Base-by-base conservation (phyloP, 2,113 vertebrate genomes). In the Scartelaos histophorus region DNA sequence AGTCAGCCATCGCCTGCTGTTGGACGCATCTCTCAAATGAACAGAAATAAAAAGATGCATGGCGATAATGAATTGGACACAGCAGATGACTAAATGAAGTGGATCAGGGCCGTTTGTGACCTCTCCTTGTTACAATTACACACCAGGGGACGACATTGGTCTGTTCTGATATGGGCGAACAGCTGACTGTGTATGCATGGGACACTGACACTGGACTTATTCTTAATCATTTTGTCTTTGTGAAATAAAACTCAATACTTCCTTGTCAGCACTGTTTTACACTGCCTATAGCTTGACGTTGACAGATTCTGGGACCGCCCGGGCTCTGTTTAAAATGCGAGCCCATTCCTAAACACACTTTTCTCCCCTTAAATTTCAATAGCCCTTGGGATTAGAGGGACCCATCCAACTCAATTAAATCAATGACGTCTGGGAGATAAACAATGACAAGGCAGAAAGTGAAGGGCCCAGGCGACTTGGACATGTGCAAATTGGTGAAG, bases 391-490 rank as follows among this genome's bases (percentile, higher is more conserved):
- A 84, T 81, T 75, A 76, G 65, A 76, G 35, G 35, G 68, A 76
- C 68, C 47, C 43, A 45, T 86, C 87, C 73, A 82, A 87, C 64
- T 85, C 78, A 85, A 71, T 85, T 85, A 86, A 86, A 89, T 88
- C 89, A 88, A 75, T 81, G 70, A 62, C 7, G 54, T 85, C 76
- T 57, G 61, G 17, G 67, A 70, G 74, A 84, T 79, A 89, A 85
- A 88, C 76, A 89, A 81, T 85, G 86, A 87, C 80, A 68, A 64
- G 76, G 70, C 61, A 81, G 64, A 75, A 87, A 78, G 56, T 74
- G n/a, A 66, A 72, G 64, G 65, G 61, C n/a, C 22, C n/a, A 11
- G 34, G n/a, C n/a, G n/a, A 67, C 58, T 58, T 70, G 57, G 34
- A 81, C 67, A 80, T 67, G 61, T 75, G 49, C 35, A 56, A 21